Evolutionary conservation across 2,113 vertebrate genomes (phyloP).

Genomic region (Dendrocopos noguchii): DNA sequence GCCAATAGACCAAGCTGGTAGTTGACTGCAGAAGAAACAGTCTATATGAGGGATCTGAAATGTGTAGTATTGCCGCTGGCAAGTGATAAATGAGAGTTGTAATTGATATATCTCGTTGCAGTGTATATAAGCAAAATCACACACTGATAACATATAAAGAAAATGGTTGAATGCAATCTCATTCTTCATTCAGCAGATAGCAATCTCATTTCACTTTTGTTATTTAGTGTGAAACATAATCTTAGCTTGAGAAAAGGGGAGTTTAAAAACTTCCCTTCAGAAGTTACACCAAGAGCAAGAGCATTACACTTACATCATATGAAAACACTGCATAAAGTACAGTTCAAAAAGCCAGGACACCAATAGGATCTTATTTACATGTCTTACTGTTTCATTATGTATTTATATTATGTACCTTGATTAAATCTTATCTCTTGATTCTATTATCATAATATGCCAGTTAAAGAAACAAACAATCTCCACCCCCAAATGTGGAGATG

Average conservation of each 20-base stretch:
- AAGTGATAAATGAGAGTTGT: conserved; percentile 29
- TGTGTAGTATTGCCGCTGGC: not conserved
- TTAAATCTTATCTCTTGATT: conserved; percentile 65
- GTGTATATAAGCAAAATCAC: conserved; percentile 39
- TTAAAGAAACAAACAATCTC: conserved; percentile 63
- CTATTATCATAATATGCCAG: conserved; percentile 57
- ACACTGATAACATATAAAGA: conserved; percentile 39
- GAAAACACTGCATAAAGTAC: conserved; percentile 3
- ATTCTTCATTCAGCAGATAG: conserved; percentile 25
- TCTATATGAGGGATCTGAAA: not conserved
- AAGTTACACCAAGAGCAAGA: conserved; percentile 46
- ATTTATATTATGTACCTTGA: conserved; percentile 45
- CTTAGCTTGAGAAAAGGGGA: conserved; percentile 20
- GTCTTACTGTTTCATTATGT: conserved; percentile 44
- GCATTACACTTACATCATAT: not conserved
- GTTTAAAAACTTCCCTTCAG: conserved; percentile 26
- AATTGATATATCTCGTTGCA: conserved; percentile 43
- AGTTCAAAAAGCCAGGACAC: conserved; percentile 32
- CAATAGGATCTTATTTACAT: conserved; percentile 31
- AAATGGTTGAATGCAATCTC: conserved; percentile 18
- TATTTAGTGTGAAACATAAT: conserved; percentile 24
- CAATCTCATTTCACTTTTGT: conserved; percentile 49
- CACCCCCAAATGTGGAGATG: not conserved
- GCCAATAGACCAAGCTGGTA: not conserved
- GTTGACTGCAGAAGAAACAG: not conserved